Evolutionary conservation across 2,888 invertebrate genomes (phyloP).

Genomic region (Xylota segnis): DNA sequence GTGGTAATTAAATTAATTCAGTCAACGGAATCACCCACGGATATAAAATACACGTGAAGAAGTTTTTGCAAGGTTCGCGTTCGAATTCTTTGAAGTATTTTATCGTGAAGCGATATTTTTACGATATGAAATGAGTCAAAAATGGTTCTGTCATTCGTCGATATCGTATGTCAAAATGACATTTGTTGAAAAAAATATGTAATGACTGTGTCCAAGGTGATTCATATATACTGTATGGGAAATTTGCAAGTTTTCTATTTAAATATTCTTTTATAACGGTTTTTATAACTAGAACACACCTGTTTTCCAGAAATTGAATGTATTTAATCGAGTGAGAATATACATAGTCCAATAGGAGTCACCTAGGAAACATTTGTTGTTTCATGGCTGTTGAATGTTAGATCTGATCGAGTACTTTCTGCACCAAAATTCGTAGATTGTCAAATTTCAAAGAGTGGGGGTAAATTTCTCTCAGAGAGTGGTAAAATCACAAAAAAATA

Average conservation of each 20-base stretch:
- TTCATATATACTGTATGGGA: not conserved
- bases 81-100: not conserved
- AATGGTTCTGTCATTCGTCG: not conserved
- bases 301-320: too few relatives aligned
- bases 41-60: conserved; percentile 18
- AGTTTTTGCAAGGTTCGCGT: not conserved
- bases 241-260: not conserved
- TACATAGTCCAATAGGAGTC: too few relatives aligned
- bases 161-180: conserved; percentile 8
- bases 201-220: conserved; percentile 1
- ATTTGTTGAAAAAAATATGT: not conserved
- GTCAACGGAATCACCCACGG: not conserved
- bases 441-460: too few relatives aligned
- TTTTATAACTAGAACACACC: too few relatives aligned
- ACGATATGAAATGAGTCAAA: conserved; percentile 24
- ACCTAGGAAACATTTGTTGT: too few relatives aligned
- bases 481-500: too few relatives aligned
- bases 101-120: not conserved
- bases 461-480: too few relatives aligned
- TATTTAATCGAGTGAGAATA: too few relatives aligned
- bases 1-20: conserved; percentile 4
- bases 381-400: too few relatives aligned
- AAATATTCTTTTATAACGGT: too few relatives aligned
- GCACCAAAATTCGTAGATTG: too few relatives aligned
- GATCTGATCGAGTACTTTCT: too few relatives aligned